Evolutionary conservation across 2,888 invertebrate species (phyloP), one percentile per base, ranked within the genome.

Genomic region (Amblyjoppa proteus): DNA sequence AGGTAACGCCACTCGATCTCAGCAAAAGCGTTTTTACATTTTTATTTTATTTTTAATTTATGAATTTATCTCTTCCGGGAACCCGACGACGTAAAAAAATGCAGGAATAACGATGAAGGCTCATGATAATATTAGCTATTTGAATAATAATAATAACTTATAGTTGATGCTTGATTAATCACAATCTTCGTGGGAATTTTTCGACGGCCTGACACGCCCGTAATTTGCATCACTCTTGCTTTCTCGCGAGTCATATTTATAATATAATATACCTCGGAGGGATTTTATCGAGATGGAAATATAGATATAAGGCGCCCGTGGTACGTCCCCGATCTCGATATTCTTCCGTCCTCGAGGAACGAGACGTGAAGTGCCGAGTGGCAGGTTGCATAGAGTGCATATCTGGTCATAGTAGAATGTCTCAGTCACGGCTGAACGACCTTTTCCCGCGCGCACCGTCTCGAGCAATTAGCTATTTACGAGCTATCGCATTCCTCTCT

Each of bases 381-480:
- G 78, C 83, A 74, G 68, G 73, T 83, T 83, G 56, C 71, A 71
- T 66, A 31, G 25, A 28, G 70, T 64, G 73, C 75, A 58, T 41
- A 38, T 45, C 31, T 11, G 34, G 61, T 77, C 71, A 73, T 56
- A 41, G 71, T 45, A 71, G 71, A 77, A 74, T 80, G 64, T 80
- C 79, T 83, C 76, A 83, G 85, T 83, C 85, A 85, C 69, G 85
- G 85, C 70, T 86, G 84, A 84, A 81, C 75, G 75, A 84, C 66
- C 84, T 81, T 86, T 86, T 84, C 84, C 84, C 70, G 78, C 53
- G 81, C 66, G 61, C 68, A 61, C 69, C 86, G 84, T 81, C 81
- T 81, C 75, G 68, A 81, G 87, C 88, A 90, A 91, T 91, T 90
- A 92, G 87, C 87, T 88, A 89, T 88, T 89, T 88, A 88, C 89